Evolutionary conservation across 2,797 vertebrate genomes (phyloP), one percentile per base, ranked within the genome.

Genomic region (Eulemur mongoz): DNA sequence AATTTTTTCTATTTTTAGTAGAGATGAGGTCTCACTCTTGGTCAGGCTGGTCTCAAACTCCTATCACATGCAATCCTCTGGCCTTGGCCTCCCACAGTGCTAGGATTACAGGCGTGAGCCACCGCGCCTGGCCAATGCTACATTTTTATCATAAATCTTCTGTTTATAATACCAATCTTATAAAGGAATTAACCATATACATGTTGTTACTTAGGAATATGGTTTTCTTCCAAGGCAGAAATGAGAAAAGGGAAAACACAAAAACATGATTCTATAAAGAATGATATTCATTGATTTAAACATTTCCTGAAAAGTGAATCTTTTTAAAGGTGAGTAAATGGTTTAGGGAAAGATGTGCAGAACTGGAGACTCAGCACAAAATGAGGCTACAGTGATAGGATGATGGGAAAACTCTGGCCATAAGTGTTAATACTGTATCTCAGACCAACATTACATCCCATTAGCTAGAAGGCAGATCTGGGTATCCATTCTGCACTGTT

Each of bases 191-290:
- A 91, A 73, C 13, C 80, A 82, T 27, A 89, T 38, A 86, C 32
- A 76, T 12, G 25, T 20, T 76, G 69, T 54, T 78, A 93, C 27
- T 85, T 40, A 93, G 48, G 73, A 83, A 30, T 67, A 78, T 43
- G n/a, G 3, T 83, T 75, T 95, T 82, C 67, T 69, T 90, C 69
- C 27, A 85, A 93, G 57, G 50, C 23, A 89, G 30, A 93, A 96
- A 91, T 78, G 17, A 12, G 10, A 0, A 20, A 57, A 83, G 4
- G 32, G 38, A 94, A 97, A 93, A 80, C 18, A 14, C 18, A 50
- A 17, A 95, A 80, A n/a, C 78, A 10, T 57, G 43, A 89, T 69
- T 78, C 61, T 43, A 35, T 70, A 70, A 83, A 61, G 70, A 85
- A 94, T 81, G 15, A 9, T 67, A 89, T 59, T 83, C 11, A 52